Conservation (phyloP, 2,113 vertebrate species). For the Oncorhynchus masou region DNA sequence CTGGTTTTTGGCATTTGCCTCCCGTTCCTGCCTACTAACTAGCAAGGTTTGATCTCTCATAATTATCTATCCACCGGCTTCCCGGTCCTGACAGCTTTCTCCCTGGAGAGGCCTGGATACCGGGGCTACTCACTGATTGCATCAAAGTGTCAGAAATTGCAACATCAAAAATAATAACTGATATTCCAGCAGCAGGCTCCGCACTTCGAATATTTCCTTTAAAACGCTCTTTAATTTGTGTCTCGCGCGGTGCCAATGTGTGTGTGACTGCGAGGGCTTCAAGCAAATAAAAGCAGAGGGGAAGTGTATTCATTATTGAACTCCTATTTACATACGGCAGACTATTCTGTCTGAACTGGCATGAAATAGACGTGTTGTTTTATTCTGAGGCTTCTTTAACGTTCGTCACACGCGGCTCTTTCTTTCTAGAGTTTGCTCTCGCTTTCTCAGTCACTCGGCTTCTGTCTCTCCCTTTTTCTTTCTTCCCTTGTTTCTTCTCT, state of each 20-base stretch:
- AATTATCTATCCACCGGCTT: conserved; percentile 87
- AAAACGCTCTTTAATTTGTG: conserved; percentile 81
- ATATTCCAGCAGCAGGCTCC: conserved; percentile 75
- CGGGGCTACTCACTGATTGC: conserved; percentile 76
- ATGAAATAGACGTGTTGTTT: conserved; percentile 68
- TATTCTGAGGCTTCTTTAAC: conserved; percentile 56
- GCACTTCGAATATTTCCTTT: conserved; percentile 79
- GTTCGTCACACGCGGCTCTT: conserved; percentile 30
- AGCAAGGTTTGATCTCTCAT: conserved; percentile 92
- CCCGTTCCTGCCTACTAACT: conserved; percentile 83
- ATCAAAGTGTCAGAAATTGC: conserved; percentile 85
- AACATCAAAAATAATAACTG: conserved; percentile 87
- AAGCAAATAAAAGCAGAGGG: conserved; percentile 78
- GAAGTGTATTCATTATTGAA: conserved; percentile 79
- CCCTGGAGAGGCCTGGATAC: conserved; percentile 78
- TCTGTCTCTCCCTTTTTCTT: conserved; percentile 1
- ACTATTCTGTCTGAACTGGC: conserved; percentile 74
- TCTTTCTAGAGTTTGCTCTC: conserved; percentile 43
- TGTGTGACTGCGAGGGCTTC: conserved; percentile 72
- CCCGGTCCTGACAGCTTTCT: conserved; percentile 83
- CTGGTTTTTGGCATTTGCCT: conserved; percentile 87
- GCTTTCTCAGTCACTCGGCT: conserved; percentile 6
- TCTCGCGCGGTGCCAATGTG: conserved; percentile 69
- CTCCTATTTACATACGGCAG: conserved; percentile 75
- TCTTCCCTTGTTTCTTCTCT: neutral